Base-by-base conservation (phyloP, 1,140 invertebrate species). In the Drosophila funebris region DNA sequence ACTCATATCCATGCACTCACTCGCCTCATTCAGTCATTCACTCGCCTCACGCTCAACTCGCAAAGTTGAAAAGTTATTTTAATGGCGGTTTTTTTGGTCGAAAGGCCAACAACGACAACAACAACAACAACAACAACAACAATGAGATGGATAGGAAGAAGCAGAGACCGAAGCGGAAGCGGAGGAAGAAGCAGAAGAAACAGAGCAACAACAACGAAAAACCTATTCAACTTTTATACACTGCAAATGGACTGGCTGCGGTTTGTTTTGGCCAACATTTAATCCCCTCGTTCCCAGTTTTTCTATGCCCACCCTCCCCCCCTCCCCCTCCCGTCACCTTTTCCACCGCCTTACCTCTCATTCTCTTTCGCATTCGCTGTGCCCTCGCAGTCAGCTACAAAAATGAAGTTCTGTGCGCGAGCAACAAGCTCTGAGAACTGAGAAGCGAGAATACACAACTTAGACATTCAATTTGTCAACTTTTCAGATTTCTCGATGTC, bases 1-100 rank as follows among this genome's bases (percentile, higher is more conserved):
- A 57, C 5, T 43, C 54, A 4, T 18, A 11, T 4, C n/a, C 37
- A 53, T 6, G 22, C 37, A 52, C 37, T 27, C n/a, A 39, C 44
- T 24, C 39, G 46, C 6, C 44, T 24, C 39, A 60, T 3, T 14
- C 29, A 14, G 24, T 22, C 8, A 7, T 11, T 4, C 39, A 31
- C 22, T 44, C 43, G 11, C 18, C 13, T 5, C 20, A 4, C 14
- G 13, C 36, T 33, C 43, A 41, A 6, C 54, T 29, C 44, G 43
- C 76, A 33, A 69, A 77, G 62, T 43, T 61, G 37, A 73, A 76
- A 83, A 83, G 63, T 83, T 78, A 78, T 83, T 82, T 78, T 52
- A 78, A 83, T 78, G 80, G 68, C 72, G 80, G 68, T 56, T 76
- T 81, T 76, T 81, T 63, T 36, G 63, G 57, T 62, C 64, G 52